Conservation (phyloP, 2,888 invertebrate species). For the Drosophila rubida region DNA sequence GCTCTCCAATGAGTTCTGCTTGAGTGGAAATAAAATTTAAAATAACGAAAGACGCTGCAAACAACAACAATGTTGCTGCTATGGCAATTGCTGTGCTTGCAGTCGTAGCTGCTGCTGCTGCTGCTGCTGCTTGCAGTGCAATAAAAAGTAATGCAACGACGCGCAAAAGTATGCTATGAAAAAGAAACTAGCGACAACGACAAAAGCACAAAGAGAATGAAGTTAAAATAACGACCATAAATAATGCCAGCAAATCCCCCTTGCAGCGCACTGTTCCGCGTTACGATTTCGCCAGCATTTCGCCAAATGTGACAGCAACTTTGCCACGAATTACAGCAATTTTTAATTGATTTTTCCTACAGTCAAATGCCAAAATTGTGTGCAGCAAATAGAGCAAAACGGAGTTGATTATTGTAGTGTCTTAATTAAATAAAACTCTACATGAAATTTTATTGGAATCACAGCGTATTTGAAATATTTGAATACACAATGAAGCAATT, state of each 20-base stretch:
- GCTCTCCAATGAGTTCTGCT: slow-evolving; percentile 53
- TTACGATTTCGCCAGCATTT: slow-evolving; percentile 17
- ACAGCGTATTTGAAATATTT: not conserved
- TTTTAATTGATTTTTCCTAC: too few relatives aligned
- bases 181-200: slow-evolving; percentile 13
- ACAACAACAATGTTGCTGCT: slow-evolving; percentile 34
- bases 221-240: slow-evolving; percentile 59
- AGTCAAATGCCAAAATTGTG: too few relatives aligned
- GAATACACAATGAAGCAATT: not conserved
- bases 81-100: slow-evolving; percentile 12
- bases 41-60: slow-evolving; percentile 60
- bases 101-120: slow-evolving; percentile 20
- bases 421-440: too few relatives aligned
- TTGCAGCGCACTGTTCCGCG: slow-evolving; percentile 10
- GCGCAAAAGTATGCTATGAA: slow-evolving; percentile 45
- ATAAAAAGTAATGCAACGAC: slow-evolving; percentile 60
- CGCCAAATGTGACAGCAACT: not conserved
- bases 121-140: slow-evolving; percentile 39
- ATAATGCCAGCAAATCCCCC: slow-evolving; percentile 38
- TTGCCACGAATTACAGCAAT: not conserved
- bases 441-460: too few relatives aligned
- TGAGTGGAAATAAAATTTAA: slow-evolving; percentile 68
- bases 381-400: too few relatives aligned
- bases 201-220: slow-evolving; percentile 26
- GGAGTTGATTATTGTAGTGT: too few relatives aligned